Evolutionary conservation across 2,888 invertebrate species (phyloP), one percentile per base, ranked within the genome.

Genomic region (Parelbella ahira): DNA sequence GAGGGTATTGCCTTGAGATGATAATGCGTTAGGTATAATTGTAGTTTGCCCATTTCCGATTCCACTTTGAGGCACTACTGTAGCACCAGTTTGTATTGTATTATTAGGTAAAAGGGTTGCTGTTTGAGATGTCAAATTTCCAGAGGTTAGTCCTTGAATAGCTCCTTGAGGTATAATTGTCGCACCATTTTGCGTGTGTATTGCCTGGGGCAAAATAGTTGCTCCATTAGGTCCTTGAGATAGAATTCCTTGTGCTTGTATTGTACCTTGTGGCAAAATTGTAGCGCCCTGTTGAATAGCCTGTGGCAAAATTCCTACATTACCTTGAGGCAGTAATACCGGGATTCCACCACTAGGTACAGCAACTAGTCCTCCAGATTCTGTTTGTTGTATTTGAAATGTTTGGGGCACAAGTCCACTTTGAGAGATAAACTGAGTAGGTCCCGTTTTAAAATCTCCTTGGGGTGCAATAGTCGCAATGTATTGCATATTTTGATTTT

Each of bases 401-500:
- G 90, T 89, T 47, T 90, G 90, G 21, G 90, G 90, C 53, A 90
- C 69, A 12, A 90, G 67, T 27, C 88, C 84, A 58, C 88, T 75
- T 56, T 89, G 83, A 6, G 89, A 88, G 47, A 89, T 74, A 45
- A 89, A 90, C 49, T 90, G 90, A 19, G 90, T 88, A 2, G 84
- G 86, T 8, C 80, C 77, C 1, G 86, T 77, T 53, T 90, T 90
- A 30, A 77, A 90, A 28, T 90, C 90, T 37, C 83, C 83, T 65
- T 91, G 91, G 3, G 91, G 91, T 0, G 90, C 89, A 45, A 92
- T 90, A 0, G 93, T 91, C 4, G 94, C 91, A 28, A 94, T 91
- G 57, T 94, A 94, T 59, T 94, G 94, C 71, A 94, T 86, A 63
- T 92, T 92, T 65, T 92, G 92, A 44, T 90, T 90, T 41, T 91